Evolutionary conservation across 2,888 invertebrate species (phyloP), one percentile per base, ranked within the genome.

Genomic region (Ptychoptera contaminata): DNA sequence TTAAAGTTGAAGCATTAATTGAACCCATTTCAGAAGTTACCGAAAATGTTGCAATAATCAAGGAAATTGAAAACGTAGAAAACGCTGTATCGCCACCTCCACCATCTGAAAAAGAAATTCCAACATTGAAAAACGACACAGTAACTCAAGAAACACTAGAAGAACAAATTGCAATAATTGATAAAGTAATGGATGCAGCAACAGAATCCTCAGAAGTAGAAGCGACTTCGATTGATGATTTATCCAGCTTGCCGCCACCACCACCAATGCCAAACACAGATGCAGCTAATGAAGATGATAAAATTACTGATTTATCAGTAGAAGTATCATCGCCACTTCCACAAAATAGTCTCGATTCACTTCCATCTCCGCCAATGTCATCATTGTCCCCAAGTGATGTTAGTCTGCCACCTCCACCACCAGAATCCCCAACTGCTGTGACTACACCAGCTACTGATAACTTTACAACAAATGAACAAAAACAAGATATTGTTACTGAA

Each of bases 261-360:
- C 45, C 48, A 9, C 32, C 40, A 29, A 15, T 15, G 1, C 12
- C 31, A 40, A 30, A 14, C 15, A 30, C 16, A 23, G 23, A 23
- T 23, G 23, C 23, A 23, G 23, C 23, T 16, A 15, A 14, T 16
- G 32, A 40, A 7, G 32, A 43, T 31, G 37, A 43, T 11, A 34
- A 43, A n/a, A 10, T 16, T 14, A 35, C 40, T 23, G 37, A 35
- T 32, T 11, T 37, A 40, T 46, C 46, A 37, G 41, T 37, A 12
- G 46, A 46, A 32, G 32, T 43, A 36, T 46, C 46, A 37, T 46
- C 46, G 11, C 46, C 43, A 34, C 43, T 46, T 37, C 43, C 40
- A 34, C 46, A 46, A 44, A 40, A 43, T 46, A 46, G 46, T 38
- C 38, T 46, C 31, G 46, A 46, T 34, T 40, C 46, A 31, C 43